phyloP scores from a whole-genome alignment of 2,113 vertebrate genomes.

The Embiotoca jacksoni region DNA sequence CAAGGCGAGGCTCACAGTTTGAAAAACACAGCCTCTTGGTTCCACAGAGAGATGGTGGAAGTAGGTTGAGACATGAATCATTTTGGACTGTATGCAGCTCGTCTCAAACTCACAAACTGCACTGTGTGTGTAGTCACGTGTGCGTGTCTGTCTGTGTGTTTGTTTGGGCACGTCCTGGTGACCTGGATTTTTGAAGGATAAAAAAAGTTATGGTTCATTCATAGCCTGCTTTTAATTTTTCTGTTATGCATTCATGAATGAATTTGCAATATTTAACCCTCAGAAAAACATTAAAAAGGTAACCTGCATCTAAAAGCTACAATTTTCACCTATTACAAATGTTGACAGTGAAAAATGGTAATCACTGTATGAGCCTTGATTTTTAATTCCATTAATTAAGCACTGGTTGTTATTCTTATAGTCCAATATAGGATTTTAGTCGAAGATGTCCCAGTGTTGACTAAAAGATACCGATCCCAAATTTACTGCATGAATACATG shows the following conservation, averaged over 20 bases:
- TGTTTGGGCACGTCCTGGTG: constrained; percentile 42
- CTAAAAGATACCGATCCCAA: too few species aligned
- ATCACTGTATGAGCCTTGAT: too few species aligned
- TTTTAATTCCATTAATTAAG: too few species aligned
- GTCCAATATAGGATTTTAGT: too few species aligned
- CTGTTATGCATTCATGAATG: constrained; percentile 40
- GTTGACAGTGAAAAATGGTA: background rate
- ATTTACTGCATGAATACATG: too few species aligned
- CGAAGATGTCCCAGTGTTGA: too few species aligned
- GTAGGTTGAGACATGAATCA: constrained; percentile 83
- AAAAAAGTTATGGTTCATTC: constrained; percentile 47
- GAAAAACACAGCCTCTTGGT: constrained; percentile 59
- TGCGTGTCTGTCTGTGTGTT: constrained; percentile 7
- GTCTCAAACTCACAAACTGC: constrained; percentile 47
- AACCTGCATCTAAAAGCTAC: background rate
- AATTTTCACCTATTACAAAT: too few species aligned
- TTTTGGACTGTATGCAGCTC: constrained; percentile 61
- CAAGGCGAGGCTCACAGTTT: constrained; percentile 61
- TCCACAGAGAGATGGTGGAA: constrained; percentile 75
- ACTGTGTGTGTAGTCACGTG: background rate
- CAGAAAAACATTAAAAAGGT: constrained; percentile 5
- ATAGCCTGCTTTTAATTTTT: constrained; percentile 15
- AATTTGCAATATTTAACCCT: background rate
- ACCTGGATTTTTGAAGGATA: constrained; percentile 62
- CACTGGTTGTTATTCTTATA: too few species aligned